Evolutionary conservation across 1,140 invertebrate species (phyloP).

Genomic region (Campoletis sonorensis): DNA sequence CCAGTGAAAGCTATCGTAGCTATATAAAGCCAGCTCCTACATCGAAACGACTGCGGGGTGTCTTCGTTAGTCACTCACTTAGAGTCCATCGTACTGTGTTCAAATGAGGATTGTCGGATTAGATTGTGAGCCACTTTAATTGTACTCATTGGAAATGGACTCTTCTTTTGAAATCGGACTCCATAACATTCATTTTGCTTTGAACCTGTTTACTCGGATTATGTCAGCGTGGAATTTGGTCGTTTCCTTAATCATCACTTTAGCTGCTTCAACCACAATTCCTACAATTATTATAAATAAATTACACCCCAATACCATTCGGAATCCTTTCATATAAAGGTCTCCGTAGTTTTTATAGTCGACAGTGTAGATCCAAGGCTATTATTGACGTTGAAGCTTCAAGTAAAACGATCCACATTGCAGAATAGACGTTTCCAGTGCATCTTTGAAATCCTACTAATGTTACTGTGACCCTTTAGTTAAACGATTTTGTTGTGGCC

Average conservation of each 20-base stretch:
- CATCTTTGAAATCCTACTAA: slow-evolving; percentile 16
- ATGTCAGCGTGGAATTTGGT: neutral
- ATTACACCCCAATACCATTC: neutral
- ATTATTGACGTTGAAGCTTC: neutral
- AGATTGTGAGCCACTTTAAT: neutral
- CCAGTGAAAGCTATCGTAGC: neutral
- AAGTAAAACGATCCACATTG: neutral
- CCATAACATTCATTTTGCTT: neutral
- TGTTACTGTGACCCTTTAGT: neutral
- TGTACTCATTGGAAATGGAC: neutral
- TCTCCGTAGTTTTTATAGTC: neutral
- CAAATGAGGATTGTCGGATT: slow-evolving; percentile 7
- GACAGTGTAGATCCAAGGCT: neutral
- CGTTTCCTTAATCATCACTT: neutral
- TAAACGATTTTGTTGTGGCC: neutral
- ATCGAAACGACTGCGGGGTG: neutral
- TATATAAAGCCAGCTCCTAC: neutral
- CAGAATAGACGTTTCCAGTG: neutral
- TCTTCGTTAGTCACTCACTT: slow-evolving; percentile 35
- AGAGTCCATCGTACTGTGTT: slow-evolving; percentile 6
- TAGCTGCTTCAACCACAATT: neutral
- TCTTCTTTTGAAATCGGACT: slow-evolving; percentile 10
- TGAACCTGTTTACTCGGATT: neutral
- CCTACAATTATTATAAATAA: neutral
- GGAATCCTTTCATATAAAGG: too few relatives aligned